Evolutionary conservation across 1,140 invertebrate genomes (phyloP).

Genomic region (Sarcophaga peregrina): DNA sequence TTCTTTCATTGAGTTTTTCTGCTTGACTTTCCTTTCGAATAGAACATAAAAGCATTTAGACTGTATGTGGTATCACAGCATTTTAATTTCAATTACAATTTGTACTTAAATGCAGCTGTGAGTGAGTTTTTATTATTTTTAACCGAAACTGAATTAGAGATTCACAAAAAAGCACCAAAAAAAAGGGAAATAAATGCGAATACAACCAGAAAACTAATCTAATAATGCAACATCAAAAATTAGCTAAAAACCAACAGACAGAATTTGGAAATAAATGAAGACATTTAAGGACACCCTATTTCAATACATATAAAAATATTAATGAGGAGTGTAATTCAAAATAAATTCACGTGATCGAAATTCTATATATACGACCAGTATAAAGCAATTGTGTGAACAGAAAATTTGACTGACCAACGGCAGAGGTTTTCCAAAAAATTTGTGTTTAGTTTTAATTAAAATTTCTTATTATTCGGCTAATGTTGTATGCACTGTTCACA

Average conservation of each 20-base stretch:
- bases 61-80: neutral
- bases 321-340: too few species aligned
- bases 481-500: too few species aligned
- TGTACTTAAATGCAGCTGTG: constrained; percentile 38
- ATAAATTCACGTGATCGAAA: too few species aligned
- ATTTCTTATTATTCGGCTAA: too few species aligned
- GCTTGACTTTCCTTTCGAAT: neutral
- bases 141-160: neutral
- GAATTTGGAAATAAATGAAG: constrained; percentile 9
- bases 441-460: too few species aligned
- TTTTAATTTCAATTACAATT: constrained; percentile 40
- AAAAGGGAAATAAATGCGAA: neutral
- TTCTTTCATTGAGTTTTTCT: neutral
- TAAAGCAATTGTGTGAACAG: too few species aligned
- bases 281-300: neutral
- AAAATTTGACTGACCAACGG: too few species aligned
- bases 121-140: constrained; percentile 28
- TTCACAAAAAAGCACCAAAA: neutral
- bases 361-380: too few species aligned
- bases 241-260: neutral
- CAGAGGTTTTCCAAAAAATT: too few species aligned
- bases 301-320: too few species aligned
- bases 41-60: neutral
- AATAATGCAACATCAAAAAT: constrained; percentile 39
- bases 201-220: constrained; percentile 26